A percentile compares a stretch with the other conserved stretches of the same genome.
Conservation (phyloP, 2,797 vertebrate species). For the Percopsis omiscomaycus region DNA sequence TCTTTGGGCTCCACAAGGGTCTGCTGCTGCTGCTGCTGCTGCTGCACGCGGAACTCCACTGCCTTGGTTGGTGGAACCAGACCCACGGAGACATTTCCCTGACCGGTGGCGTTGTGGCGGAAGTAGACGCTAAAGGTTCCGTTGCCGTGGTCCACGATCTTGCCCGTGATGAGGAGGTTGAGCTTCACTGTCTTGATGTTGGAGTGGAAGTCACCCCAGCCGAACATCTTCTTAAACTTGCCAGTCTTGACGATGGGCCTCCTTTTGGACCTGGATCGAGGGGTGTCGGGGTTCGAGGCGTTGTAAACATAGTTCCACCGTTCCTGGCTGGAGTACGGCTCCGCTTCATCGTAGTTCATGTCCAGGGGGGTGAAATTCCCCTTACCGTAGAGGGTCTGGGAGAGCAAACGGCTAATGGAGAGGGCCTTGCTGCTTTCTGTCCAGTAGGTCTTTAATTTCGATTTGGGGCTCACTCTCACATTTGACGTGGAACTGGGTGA, state of each 20-base stretch:
- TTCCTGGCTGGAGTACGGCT: constrained; percentile 88
- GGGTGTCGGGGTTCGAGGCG: constrained; percentile 80
- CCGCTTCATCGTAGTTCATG: constrained; percentile 83
- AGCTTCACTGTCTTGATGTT: constrained; percentile 97
- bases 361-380: constrained; percentile 89
- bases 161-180: constrained; percentile 95
- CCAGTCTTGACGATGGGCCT: constrained; percentile 92
- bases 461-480: constrained; percentile 83
- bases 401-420: constrained; percentile 90
- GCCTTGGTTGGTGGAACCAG: constrained; percentile 94
- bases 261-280: constrained; percentile 86
- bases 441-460: constrained; percentile 89
- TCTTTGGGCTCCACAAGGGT: constrained; percentile 93
- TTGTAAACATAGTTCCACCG: constrained; percentile 93
- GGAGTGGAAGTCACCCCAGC: constrained; percentile 98
- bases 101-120: constrained; percentile 95
- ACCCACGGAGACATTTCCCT: constrained; percentile 95
- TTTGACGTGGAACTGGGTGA: constrained; percentile 80
- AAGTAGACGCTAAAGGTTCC: constrained; percentile 98
- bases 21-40: constrained; percentile 88
- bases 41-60: constrained; percentile 92
- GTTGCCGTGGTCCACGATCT: constrained; percentile 98
- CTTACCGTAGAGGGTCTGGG: constrained; percentile 86
- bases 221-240: constrained; percentile 99
- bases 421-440: constrained; percentile 87